Evolutionary conservation across 1,140 invertebrate genomes (phyloP).

Genomic region (Notospermus geniculatus): DNA sequence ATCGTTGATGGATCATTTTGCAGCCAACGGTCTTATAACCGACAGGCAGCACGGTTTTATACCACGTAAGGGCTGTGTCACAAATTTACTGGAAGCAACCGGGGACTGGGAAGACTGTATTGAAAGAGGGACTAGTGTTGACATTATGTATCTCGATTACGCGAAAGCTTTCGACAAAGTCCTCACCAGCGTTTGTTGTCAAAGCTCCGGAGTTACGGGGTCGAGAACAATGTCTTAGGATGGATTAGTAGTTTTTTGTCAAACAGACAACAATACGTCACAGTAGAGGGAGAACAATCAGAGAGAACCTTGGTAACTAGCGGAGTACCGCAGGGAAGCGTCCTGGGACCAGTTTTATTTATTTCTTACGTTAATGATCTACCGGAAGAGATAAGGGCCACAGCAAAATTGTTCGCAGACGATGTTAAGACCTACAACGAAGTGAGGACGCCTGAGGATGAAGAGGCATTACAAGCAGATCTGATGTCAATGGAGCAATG

Average conservation of each 20-base stretch:
- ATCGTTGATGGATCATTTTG: background rate
- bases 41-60: background rate
- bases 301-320: slow-evolving; percentile 4
- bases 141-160: background rate
- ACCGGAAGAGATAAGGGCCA: background rate
- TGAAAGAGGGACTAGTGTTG: background rate
- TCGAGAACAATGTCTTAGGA: background rate
- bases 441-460: background rate
- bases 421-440: background rate
- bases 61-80: background rate
- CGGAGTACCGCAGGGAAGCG: slow-evolving; percentile 26
- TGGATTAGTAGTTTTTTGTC: slow-evolving; percentile 24
- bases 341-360: slow-evolving; percentile 24
- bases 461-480: slow-evolving; percentile 11
- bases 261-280: too few species aligned
- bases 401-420: slow-evolving; percentile 10
- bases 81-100: background rate
- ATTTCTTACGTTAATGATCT: slow-evolving; percentile 28
- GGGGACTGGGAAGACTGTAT: background rate
- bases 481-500: slow-evolving; percentile 10
- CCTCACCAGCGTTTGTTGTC: slow-evolving; percentile 10
- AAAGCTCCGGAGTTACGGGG: slow-evolving; percentile 11
- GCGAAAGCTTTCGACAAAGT: slow-evolving; percentile 15
- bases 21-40: background rate
- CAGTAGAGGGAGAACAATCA: slow-evolving; percentile 15